Conservation (phyloP, 2,113 vertebrate genomes). For the Hepsetus odoe region DNA sequence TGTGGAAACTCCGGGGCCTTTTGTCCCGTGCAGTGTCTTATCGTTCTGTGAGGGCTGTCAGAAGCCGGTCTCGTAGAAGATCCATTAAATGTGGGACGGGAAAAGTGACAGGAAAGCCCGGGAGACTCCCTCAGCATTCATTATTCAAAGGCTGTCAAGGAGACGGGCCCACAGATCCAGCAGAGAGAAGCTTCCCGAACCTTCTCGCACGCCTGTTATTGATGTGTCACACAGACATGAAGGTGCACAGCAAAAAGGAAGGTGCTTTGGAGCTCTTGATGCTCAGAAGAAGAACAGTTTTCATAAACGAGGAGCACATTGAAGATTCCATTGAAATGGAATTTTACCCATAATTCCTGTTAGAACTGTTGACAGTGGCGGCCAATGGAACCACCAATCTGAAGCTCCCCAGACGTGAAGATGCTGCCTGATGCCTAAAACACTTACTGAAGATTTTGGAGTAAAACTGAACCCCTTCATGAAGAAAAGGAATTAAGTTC, state of each 20-base stretch:
- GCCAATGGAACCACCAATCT: too few species aligned
- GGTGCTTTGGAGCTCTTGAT: not conserved
- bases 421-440: too few species aligned
- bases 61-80: not conserved
- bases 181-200: not conserved
- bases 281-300: too few species aligned
- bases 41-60: slow-evolving; percentile 1
- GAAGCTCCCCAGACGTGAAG: too few species aligned
- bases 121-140: not conserved
- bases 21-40: not conserved
- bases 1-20: not conserved
- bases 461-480: too few species aligned
- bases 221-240: not conserved
- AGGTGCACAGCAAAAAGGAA: not conserved
- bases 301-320: too few species aligned
- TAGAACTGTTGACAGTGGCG: too few species aligned
- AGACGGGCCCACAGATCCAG: not conserved
- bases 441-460: too few species aligned
- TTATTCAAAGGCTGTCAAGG: not conserved
- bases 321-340: too few species aligned
- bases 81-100: not conserved
- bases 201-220: not conserved
- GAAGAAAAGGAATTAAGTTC: too few species aligned
- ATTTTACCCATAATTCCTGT: too few species aligned
- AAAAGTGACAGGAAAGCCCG: not conserved